These are phyloP conservation scores for Zoanthus sansibaricus DNA, from an alignment of 92 coral and sea anemone genomes.

Conservation along the genomic window DNA sequence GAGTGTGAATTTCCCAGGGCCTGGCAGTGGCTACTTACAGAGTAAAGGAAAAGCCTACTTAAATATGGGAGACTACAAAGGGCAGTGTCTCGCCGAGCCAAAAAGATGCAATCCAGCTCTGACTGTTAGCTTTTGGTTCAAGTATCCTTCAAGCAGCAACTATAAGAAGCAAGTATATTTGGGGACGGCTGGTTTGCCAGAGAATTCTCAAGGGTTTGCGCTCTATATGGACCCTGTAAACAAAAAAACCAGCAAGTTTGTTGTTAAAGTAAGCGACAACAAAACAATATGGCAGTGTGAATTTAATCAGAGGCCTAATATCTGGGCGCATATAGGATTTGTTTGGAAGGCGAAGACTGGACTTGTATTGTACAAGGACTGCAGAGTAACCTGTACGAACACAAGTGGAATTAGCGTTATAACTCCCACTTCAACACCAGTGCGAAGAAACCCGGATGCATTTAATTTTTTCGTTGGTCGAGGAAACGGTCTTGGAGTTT, in stretches of 20 bases:
- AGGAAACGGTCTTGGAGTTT: slow-evolving; percentile 56
- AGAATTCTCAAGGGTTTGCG: slow-evolving; percentile 63
- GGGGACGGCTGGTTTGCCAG: slow-evolving; percentile 65
- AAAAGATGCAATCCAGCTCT: slow-evolving; percentile 51
- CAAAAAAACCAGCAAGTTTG: slow-evolving; percentile 48
- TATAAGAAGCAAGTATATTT: slow-evolving; percentile 57
- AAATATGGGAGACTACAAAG: slow-evolving; percentile 67
- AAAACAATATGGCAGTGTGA: slow-evolving; percentile 63
- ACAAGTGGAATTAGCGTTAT: not conserved
- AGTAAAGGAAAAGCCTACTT: slow-evolving; percentile 59
- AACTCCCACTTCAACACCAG: not conserved
- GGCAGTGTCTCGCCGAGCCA: slow-evolving; percentile 75
- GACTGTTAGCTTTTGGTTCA: slow-evolving; percentile 81
- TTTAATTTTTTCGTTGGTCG: slow-evolving; percentile 56
- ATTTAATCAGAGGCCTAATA: slow-evolving; percentile 36
- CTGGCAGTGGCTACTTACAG: slow-evolving; percentile 65
- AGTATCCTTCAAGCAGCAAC: slow-evolving; percentile 44
- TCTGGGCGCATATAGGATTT: slow-evolving; percentile 82
- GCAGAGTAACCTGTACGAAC: slow-evolving; percentile 44
- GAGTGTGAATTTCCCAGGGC: slow-evolving; percentile 54
- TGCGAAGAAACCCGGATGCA: not conserved
- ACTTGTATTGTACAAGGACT: slow-evolving; percentile 68
- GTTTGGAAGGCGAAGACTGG: slow-evolving; percentile 78
- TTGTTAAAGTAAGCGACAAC: slow-evolving; percentile 61
- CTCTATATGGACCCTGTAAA: slow-evolving; percentile 63